Conservation (phyloP, 1,140 invertebrate species). For the Neotoxoptera formosana region DNA sequence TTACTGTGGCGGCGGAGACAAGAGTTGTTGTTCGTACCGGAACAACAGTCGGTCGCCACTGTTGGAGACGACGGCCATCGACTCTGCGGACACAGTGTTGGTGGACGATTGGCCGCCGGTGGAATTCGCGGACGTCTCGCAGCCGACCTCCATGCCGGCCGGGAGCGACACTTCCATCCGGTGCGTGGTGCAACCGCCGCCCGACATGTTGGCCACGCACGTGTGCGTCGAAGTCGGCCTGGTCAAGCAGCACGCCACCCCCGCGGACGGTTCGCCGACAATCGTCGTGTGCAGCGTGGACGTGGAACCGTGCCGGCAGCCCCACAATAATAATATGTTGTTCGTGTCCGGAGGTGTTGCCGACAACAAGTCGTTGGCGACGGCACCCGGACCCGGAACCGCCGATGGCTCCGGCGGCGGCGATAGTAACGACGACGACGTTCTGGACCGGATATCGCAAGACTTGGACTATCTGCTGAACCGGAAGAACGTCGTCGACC, state of each 20-base stretch:
- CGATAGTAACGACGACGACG: slow-evolving; percentile 65
- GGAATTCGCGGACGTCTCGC: not conserved
- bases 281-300: slow-evolving; percentile 63
- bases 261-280: slow-evolving; percentile 58
- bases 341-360: not conserved
- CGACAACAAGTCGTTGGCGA: not conserved
- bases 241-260: slow-evolving; percentile 57
- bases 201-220: slow-evolving; percentile 61
- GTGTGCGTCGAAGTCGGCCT: slow-evolving; percentile 62
- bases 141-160: not conserved
- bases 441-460: slow-evolving; percentile 76
- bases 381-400: too few species aligned
- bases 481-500: slow-evolving; percentile 63
- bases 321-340: not conserved
- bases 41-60: slow-evolving; percentile 5
- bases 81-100: not conserved
- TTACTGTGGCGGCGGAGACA: not conserved
- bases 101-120: not conserved
- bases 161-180: slow-evolving; percentile 30
- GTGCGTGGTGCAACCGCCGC: slow-evolving; percentile 52
- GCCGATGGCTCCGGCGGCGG: not conserved
- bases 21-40: not conserved
- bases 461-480: slow-evolving; percentile 79
- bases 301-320: slow-evolving; percentile 61
- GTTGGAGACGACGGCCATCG: not conserved